phyloP scores from a whole-genome alignment of 1,140 invertebrate genomes.

The Andricus grossulariae region DNA sequence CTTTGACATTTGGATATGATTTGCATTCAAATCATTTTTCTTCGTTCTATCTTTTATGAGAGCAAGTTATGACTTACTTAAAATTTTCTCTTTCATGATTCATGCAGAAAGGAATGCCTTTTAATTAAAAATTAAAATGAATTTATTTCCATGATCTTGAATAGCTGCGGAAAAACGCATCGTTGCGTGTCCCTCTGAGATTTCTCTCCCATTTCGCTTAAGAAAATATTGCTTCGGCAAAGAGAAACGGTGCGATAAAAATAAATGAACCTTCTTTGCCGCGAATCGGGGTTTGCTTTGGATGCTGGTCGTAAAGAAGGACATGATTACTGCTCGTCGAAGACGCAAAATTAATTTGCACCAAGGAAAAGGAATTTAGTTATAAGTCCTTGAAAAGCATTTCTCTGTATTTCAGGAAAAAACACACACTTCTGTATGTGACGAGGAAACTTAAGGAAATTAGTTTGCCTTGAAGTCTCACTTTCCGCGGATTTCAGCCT shows the following conservation, averaged over 20 bases:
- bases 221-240: conserved; percentile 24
- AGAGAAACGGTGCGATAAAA: background rate
- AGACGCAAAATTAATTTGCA: conserved; percentile 18
- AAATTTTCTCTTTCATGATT: too few relatives aligned
- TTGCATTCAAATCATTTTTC: too few relatives aligned
- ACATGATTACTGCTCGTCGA: background rate
- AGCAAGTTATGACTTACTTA: too few relatives aligned
- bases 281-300: background rate
- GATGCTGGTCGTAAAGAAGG: background rate
- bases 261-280: conserved; percentile 3
- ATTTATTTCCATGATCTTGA: too few relatives aligned
- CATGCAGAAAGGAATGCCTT: too few relatives aligned
- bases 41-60: too few relatives aligned
- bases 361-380: conserved; percentile 5
- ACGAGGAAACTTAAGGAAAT: conserved; percentile 3
- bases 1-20: too few relatives aligned
- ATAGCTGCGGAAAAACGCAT: background rate
- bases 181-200: background rate
- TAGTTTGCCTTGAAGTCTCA: conserved; percentile 1
- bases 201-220: background rate
- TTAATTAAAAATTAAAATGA: too few relatives aligned
- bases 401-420: conserved; percentile 12
- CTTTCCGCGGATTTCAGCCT: background rate
- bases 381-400: background rate
- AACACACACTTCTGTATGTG: background rate